Percentiles rank a stretch among this genome's conserved stretches.
Conservation (phyloP, 2,888 invertebrate species). For the Ornithoptera alexandrae region DNA sequence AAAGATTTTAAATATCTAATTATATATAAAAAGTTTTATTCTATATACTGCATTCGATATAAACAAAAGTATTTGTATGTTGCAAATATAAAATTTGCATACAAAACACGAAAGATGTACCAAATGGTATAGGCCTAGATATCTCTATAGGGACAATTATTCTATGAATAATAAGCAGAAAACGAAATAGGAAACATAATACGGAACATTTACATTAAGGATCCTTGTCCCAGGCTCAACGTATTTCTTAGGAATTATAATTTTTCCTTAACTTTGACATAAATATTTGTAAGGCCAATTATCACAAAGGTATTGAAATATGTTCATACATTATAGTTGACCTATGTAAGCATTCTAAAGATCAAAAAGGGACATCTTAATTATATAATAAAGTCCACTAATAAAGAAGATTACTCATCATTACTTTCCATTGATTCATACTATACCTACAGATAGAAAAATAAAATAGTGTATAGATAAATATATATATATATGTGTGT, state of each 20-base stretch:
- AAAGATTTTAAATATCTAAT: no score
- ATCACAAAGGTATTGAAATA: no score
- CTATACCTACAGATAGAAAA: not conserved
- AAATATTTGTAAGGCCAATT: no score
- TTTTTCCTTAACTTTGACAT: not conserved
- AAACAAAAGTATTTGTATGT: not conserved
- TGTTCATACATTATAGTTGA: no score
- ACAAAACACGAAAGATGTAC: slow-evolving; percentile 12
- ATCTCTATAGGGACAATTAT: slow-evolving; percentile 18
- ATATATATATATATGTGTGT: not conserved
- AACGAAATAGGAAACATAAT: slow-evolving; percentile 24
- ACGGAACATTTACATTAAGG: slow-evolving; percentile 8
- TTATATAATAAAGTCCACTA: not conserved
- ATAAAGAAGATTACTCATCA: slow-evolving; percentile 14
- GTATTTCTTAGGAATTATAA: slow-evolving; percentile 4
- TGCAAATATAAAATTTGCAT: slow-evolving; percentile 2
- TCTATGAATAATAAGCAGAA: slow-evolving; percentile 29
- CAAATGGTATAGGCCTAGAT: slow-evolving; percentile 1
- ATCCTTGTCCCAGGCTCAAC: not conserved
- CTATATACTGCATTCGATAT: not conserved
- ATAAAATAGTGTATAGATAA: not conserved
- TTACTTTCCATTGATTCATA: slow-evolving; percentile 4
- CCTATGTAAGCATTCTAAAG: no score
- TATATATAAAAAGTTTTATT: not conserved
- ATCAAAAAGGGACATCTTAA: no score